phyloP scores from a whole-genome alignment of 2,888 invertebrate genomes.

The Ophioninae sp. region DNA sequence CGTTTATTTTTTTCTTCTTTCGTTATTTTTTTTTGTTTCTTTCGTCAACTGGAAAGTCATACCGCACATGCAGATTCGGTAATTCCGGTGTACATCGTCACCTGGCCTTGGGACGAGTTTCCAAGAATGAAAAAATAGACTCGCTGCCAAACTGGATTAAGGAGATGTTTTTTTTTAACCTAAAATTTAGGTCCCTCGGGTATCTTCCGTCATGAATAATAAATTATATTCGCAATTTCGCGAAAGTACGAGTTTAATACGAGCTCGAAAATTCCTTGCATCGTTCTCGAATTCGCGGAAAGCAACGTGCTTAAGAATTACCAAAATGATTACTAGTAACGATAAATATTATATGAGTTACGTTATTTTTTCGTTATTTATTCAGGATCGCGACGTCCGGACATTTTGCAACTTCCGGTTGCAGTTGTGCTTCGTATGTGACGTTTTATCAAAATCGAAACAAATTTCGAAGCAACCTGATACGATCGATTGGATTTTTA shows the following conservation, averaged over 20 bases:
- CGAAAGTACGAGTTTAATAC: slow-evolving; percentile 30
- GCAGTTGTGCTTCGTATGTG: not conserved
- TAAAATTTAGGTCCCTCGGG: slow-evolving; percentile 12
- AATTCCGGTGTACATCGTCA: slow-evolving; percentile 7
- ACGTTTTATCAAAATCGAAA: not conserved
- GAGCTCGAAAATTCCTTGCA: slow-evolving; percentile 30
- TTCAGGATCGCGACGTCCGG: not conserved
- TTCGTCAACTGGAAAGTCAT: slow-evolving; percentile 21
- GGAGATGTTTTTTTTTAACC: slow-evolving; percentile 16
- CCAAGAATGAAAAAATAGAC: slow-evolving; percentile 35
- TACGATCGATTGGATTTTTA: not conserved
- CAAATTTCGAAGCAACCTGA: not conserved
- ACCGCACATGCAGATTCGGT: slow-evolving; percentile 36
- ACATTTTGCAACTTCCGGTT: not conserved
- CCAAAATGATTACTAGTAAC: not conserved
- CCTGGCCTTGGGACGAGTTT: slow-evolving; percentile 36
- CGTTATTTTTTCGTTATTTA: not conserved
- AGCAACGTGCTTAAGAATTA: slow-evolving; percentile 28
- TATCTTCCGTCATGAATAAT: slow-evolving; percentile 52
- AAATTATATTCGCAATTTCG: slow-evolving; percentile 41
- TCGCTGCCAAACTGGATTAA: slow-evolving; percentile 47
- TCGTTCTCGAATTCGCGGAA: slow-evolving; percentile 49
- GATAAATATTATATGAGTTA: not conserved
- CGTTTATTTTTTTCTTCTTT: slow-evolving; percentile 1
- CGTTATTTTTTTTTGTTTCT: too few species aligned